A percentile compares a stretch with the other conserved stretches of the same genome.
Evolutionary conservation across 2,888 invertebrate species (phyloP).

Genomic region (Caprella mutica): DNA sequence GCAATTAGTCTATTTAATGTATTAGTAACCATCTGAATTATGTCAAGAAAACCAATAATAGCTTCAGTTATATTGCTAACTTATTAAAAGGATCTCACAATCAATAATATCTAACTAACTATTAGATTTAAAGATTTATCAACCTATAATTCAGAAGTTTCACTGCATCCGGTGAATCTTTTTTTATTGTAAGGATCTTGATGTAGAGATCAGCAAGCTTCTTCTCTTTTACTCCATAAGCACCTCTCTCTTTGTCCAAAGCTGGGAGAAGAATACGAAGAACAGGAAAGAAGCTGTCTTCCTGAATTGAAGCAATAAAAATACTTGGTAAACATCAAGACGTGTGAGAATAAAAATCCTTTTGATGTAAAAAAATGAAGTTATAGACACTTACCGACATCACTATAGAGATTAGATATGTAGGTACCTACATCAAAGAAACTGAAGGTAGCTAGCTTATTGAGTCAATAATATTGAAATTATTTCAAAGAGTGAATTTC

Average conservation of each 20-base stretch:
- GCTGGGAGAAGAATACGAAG: conserved; percentile 67
- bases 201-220: conserved; percentile 61
- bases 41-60: neutral
- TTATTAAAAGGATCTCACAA: neutral
- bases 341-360: neutral
- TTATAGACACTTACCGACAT: too few relatives aligned
- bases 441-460: too few relatives aligned
- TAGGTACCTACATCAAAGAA: too few relatives aligned
- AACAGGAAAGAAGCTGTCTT: conserved; percentile 39
- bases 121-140: neutral
- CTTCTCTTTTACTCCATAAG: conserved; percentile 71
- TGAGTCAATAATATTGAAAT: too few relatives aligned
- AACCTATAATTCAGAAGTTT: conserved; percentile 46
- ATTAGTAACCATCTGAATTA: neutral
- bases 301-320: conserved; percentile 6
- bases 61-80: too few relatives aligned
- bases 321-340: neutral
- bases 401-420: too few relatives aligned
- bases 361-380: too few relatives aligned
- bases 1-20: too few relatives aligned
- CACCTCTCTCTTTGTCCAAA: conserved; percentile 62
- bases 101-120: neutral
- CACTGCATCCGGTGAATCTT: conserved; percentile 50
- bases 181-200: conserved; percentile 58
- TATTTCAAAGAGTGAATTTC: too few relatives aligned